These are phyloP conservation scores for Apostichopus parvimensis DNA, from an alignment of 35 echinoderm and acorn worm genomes.

Conservation along the genomic window DNA sequence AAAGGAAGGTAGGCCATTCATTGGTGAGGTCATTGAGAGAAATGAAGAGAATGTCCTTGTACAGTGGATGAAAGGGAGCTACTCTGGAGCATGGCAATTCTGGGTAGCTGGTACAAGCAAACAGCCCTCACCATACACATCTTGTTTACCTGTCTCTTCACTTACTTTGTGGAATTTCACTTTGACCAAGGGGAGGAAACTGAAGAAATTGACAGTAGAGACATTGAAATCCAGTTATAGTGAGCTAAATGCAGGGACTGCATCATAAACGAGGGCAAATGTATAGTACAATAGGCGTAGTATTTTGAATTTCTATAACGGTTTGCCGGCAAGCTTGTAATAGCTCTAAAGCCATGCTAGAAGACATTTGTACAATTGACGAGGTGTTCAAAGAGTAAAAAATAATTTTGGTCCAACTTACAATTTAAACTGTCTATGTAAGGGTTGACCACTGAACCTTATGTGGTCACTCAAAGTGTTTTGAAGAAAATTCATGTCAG, in stretches of 20 bases:
- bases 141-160: neutral
- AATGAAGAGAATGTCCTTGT: neutral
- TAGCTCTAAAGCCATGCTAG: no score
- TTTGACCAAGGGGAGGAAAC: neutral
- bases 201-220: constrained; percentile 6
- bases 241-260: neutral
- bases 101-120: neutral
- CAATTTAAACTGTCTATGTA: no score
- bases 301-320: no score
- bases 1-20: constrained; percentile 7
- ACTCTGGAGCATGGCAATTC: neutral
- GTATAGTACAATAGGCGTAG: no score
- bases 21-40: neutral
- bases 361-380: no score
- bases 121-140: neutral
- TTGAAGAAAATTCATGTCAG: no score
- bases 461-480: no score
- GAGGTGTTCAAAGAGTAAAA: no score
- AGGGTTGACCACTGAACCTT: no score
- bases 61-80: constrained; percentile 26
- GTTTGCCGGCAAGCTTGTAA: no score
- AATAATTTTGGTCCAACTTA: no score
- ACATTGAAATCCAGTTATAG: neutral
- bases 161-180: constrained; percentile 20
- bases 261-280: no score